These are phyloP conservation scores for Chromoteleia sp. DNA, from an alignment of 2,888 invertebrate genomes.

Conservation along the genomic window DNA sequence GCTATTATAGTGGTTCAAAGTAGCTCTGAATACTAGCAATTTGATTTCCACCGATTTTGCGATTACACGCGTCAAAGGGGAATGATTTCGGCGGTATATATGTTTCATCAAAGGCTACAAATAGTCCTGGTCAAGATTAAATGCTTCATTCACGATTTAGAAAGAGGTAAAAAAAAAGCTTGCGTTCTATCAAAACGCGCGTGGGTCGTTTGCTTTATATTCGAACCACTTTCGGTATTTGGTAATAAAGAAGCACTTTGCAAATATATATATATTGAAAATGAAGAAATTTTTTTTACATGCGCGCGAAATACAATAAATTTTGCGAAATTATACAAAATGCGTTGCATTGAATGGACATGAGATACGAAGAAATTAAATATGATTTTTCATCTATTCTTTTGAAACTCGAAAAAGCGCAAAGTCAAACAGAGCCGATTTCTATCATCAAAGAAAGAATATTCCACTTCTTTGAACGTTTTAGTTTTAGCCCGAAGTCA, in stretches of 20 bases:
- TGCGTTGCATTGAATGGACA: not conserved
- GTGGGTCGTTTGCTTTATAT: conserved; percentile 24
- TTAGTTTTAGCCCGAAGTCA: conserved; percentile 59
- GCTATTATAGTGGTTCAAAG: conserved; percentile 53
- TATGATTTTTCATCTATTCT: conserved; percentile 48
- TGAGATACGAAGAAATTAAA: conserved; percentile 25
- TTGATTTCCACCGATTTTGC: conserved; percentile 64
- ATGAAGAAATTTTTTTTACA: not conserved
- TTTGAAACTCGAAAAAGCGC: conserved; percentile 37
- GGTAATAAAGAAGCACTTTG: conserved; percentile 18
- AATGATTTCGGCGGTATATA: conserved; percentile 61
- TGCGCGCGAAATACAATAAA: not conserved
- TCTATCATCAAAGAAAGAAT: conserved; percentile 38
- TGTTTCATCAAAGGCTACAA: conserved; percentile 66
- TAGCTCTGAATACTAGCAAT: conserved; percentile 58
- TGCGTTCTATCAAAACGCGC: conserved; percentile 32
- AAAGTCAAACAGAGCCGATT: conserved; percentile 47
- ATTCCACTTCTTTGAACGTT: conserved; percentile 39
- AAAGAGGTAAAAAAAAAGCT: conserved; percentile 35
- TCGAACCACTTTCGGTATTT: not conserved
- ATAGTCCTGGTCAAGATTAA: conserved; percentile 61
- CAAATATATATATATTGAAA: not conserved
- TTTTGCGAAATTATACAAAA: not conserved
- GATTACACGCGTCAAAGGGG: conserved; percentile 66
- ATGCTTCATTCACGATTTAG: conserved; percentile 41